Evolutionary conservation across 2,888 invertebrate genomes (phyloP), one percentile per base, ranked within the genome.

Genomic region (Agrenia bidenticulata): DNA sequence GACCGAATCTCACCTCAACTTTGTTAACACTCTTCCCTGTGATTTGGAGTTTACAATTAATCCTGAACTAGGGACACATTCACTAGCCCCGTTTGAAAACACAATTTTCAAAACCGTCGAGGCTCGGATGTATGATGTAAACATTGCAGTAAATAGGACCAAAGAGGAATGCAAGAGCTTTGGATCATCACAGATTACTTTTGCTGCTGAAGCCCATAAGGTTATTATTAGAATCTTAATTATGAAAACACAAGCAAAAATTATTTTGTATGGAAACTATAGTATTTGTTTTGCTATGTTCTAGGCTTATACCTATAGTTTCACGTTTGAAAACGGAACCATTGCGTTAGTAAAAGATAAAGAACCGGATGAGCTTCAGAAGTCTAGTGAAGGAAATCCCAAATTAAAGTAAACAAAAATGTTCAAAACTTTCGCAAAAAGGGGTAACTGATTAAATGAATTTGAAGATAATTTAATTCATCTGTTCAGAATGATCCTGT

Each of bases 21-120:
- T 88, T 26, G 80, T 88, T 73, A 89, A 89, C 78, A 84, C 86
- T 0, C 78, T 88, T 15, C 84, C 82, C 0, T 89, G 89, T 76
- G 78, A 82, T 0, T 78, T 87, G 11, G 82, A 75, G 5, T 23
- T 50, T 13, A n/a, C 11, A 24, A 58, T 41, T 7, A 23, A 21
- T 57, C 26, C 17, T 4, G 19, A 17, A 21, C n/a, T 37, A 15
- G 19, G 9, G 42, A 21, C 57, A 41, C 39, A 32, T 17, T 39
- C 41, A 2, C 24, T 62, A 26, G 37, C 39, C 26, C n/a, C 4
- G 26, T 69, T 39, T 26, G 50, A 13, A 27, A 57, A 32, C 17
- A 57, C n/a, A 59, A 50, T 19, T 42, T 61, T 66, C 13, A 17
- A 51, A 13, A 61, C 55, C 55, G 67, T 71, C n/a, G 41, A 61